Evolutionary conservation across 2,113 vertebrate genomes (phyloP).

Genomic region (Pseudopipra pipra): DNA sequence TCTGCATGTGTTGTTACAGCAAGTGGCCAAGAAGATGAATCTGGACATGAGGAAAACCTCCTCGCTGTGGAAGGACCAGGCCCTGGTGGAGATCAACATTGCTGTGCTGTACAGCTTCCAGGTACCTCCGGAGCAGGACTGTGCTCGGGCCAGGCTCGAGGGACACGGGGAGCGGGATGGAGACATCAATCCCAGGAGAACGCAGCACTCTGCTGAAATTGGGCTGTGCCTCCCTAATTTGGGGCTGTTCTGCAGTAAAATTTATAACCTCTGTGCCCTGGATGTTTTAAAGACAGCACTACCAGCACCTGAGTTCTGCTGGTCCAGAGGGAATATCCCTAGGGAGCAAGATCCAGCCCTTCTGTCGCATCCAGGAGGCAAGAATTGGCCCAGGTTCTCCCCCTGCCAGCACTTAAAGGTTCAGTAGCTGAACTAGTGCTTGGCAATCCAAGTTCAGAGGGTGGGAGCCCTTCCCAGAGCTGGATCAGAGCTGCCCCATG

Average conservation of each 20-base stretch:
- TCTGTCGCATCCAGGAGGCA: background rate
- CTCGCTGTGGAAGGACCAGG: constrained; percentile 96
- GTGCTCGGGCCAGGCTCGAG: background rate
- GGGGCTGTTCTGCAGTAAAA: background rate
- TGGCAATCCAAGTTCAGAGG: background rate
- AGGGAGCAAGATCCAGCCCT: background rate
- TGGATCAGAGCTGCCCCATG: background rate
- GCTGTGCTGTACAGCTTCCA: constrained; percentile 96
- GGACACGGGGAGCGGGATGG: background rate
- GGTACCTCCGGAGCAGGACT: constrained; percentile 62
- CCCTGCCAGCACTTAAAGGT: background rate
- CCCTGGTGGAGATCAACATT: constrained; percentile 96
- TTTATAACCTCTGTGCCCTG: background rate
- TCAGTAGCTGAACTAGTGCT: background rate
- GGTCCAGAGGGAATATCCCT: background rate
- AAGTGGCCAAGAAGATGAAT: constrained; percentile 92
- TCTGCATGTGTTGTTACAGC: constrained; percentile 66
- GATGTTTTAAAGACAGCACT: background rate
- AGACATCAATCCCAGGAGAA: background rate
- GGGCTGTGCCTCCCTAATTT: background rate
- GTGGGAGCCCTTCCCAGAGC: background rate
- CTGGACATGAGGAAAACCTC: constrained; percentile 94
- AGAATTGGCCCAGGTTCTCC: background rate
- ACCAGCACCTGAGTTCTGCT: background rate
- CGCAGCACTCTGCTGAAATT: background rate